These are phyloP conservation scores for Trematomus bernacchii DNA, from an alignment of 2,797 vertebrate genomes.

Conservation along the genomic window DNA sequence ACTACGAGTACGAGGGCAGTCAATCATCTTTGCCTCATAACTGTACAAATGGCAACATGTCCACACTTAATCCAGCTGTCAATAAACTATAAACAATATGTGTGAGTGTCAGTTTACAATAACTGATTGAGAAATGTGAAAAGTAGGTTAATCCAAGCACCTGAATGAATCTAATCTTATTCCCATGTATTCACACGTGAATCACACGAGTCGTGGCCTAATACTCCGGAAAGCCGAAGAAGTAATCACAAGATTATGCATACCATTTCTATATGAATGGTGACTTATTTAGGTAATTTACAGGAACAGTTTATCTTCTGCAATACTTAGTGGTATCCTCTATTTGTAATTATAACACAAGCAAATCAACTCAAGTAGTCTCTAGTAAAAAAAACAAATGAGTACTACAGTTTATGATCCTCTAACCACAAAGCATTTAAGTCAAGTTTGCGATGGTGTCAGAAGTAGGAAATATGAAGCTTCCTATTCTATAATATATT, in stretches of 20 bases:
- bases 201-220: constrained; percentile 4
- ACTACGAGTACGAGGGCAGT: background rate
- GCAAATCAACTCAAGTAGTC: constrained; percentile 2
- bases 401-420: constrained; percentile 25
- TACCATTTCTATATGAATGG: background rate
- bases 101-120: background rate
- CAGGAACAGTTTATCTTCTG: constrained; percentile 1
- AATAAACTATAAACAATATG: constrained; percentile 12
- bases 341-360: constrained; percentile 11
- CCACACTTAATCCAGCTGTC: constrained; percentile 29
- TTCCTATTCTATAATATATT: background rate
- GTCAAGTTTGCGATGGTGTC: background rate
- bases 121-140: background rate
- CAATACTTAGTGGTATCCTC: background rate
- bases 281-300: background rate
- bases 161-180: constrained; percentile 18
- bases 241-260: constrained; percentile 19
- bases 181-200: constrained; percentile 14
- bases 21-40: constrained; percentile 30
- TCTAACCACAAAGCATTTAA: constrained; percentile 24
- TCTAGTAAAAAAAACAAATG: constrained; percentile 21
- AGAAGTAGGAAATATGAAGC: constrained; percentile 20
- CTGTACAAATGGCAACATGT: constrained; percentile 24
- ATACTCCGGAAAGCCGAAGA: background rate
- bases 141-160: background rate